These are phyloP conservation scores for Capitella teleta DNA, from an alignment of 1,140 invertebrate genomes.

Conservation along the genomic window DNA sequence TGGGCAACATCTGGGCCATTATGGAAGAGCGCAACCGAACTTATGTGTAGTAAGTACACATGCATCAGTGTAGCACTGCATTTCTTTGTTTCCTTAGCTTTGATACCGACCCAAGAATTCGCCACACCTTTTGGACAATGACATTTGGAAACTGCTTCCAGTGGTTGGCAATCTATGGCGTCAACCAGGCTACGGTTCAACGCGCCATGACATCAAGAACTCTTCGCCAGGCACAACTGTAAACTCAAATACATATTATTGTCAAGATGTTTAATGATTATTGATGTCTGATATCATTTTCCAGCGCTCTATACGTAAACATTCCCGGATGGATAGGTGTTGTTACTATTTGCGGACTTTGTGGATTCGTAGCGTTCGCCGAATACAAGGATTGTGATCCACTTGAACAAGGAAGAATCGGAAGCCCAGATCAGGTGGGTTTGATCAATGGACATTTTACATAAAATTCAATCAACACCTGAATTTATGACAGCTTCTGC, in stretches of 20 bases:
- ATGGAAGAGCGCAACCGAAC: slow-evolving; percentile 55
- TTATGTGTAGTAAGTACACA: too few species aligned
- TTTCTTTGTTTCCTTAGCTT: slow-evolving; percentile 48
- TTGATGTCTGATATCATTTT: not conserved
- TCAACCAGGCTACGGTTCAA: slow-evolving; percentile 88
- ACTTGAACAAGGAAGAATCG: too few species aligned
- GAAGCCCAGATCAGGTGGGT: too few species aligned
- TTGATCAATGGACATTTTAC: too few species aligned
- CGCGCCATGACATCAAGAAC: slow-evolving; percentile 73
- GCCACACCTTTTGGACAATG: slow-evolving; percentile 87
- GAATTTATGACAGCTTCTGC: slow-evolving; percentile 71
- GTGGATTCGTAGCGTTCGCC: slow-evolving; percentile 9
- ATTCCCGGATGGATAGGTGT: slow-evolving; percentile 10
- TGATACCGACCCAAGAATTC: slow-evolving; percentile 59
- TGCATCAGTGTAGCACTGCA: too few species aligned
- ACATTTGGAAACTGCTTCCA: slow-evolving; percentile 82
- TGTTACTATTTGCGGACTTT: slow-evolving; percentile 8
- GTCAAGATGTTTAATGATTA: too few species aligned
- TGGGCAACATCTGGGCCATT: slow-evolving; percentile 54
- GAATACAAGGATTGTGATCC: slow-evolving; percentile 12
- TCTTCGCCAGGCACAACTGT: slow-evolving; percentile 57
- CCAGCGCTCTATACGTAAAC: slow-evolving; percentile 12
- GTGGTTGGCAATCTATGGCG: slow-evolving; percentile 81
- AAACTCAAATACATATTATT: slow-evolving; percentile 20
- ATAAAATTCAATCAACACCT: too few species aligned